phyloP scores from a whole-genome alignment of 2,797 vertebrate genomes.

The Acomys russatus region DNA sequence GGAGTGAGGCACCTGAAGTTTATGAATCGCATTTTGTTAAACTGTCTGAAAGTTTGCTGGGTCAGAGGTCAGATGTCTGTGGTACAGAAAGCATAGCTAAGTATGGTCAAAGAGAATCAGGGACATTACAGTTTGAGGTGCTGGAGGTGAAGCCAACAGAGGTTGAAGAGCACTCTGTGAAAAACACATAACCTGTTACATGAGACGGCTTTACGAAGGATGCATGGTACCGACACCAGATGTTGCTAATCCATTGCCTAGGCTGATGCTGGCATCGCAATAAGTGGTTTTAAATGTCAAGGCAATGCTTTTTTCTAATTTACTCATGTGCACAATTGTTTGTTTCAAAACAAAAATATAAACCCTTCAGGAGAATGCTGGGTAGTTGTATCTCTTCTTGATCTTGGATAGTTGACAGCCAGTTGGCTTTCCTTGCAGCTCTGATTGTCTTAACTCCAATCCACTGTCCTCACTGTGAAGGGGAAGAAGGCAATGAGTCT shows the following conservation, averaged over 20 bases:
- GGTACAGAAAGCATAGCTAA: background rate
- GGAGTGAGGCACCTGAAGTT: background rate
- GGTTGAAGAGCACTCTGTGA: background rate
- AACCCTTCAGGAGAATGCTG: background rate
- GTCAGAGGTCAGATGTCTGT: background rate
- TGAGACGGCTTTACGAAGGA: background rate
- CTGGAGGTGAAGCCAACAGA: slow-evolving; percentile 1
- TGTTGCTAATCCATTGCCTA: background rate
- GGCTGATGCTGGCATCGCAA: background rate
- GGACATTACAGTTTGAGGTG: background rate
- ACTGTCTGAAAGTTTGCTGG: background rate
- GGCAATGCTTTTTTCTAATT: background rate
- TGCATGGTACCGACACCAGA: background rate
- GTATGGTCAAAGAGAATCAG: background rate
- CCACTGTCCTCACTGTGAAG: background rate
- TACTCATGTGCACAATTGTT: background rate
- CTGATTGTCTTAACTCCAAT: background rate
- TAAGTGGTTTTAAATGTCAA: slow-evolving; percentile 15
- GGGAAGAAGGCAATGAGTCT: background rate
- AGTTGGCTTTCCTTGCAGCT: background rate
- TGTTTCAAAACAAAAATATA: background rate
- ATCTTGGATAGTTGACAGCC: background rate
- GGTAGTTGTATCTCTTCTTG: background rate
- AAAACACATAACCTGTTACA: background rate
- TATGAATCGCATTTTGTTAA: background rate